Percentiles rank a stretch among this genome's conserved stretches.
phyloP scores from a whole-genome alignment of 2,888 invertebrate genomes.

The Cephus pulcher region DNA sequence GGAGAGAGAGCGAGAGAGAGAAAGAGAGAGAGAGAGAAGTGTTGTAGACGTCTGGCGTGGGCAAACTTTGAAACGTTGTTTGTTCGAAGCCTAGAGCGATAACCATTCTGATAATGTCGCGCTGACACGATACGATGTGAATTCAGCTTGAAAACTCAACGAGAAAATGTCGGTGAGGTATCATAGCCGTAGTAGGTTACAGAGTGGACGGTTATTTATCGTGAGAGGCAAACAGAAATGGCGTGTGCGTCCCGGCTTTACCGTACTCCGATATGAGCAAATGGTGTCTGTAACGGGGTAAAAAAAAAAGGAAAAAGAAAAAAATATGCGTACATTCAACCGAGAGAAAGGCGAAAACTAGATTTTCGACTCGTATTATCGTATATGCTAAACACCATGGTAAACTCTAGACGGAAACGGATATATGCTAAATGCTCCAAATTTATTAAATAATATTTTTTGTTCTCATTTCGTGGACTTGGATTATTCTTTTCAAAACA shows the following conservation, averaged over 20 bases:
- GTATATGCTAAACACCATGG: background rate
- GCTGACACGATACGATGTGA: background rate
- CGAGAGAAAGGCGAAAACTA: background rate
- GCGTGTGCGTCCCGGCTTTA: background rate
- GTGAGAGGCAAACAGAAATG: background rate
- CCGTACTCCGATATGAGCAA: background rate
- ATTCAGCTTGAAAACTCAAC: background rate
- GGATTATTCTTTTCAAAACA: background rate
- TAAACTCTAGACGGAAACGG: background rate
- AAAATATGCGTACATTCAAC: background rate
- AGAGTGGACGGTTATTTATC: background rate
- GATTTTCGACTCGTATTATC: background rate
- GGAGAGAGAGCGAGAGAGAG: constrained; percentile 11
- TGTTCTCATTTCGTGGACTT: background rate
- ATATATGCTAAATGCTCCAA: background rate
- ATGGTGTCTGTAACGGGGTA: background rate
- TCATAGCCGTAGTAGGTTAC: background rate
- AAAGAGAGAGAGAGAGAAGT: constrained; percentile 13
- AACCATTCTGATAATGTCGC: background rate
- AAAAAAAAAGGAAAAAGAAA: background rate
- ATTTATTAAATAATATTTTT: background rate
- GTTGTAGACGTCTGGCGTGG: background rate
- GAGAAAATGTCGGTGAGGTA: background rate
- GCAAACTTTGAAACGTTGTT: background rate
- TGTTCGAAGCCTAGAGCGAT: background rate